Percentiles rank a stretch among this genome's conserved stretches.
Evolutionary conservation across 1,140 invertebrate genomes (phyloP).

Genomic region (Lerema accius): DNA sequence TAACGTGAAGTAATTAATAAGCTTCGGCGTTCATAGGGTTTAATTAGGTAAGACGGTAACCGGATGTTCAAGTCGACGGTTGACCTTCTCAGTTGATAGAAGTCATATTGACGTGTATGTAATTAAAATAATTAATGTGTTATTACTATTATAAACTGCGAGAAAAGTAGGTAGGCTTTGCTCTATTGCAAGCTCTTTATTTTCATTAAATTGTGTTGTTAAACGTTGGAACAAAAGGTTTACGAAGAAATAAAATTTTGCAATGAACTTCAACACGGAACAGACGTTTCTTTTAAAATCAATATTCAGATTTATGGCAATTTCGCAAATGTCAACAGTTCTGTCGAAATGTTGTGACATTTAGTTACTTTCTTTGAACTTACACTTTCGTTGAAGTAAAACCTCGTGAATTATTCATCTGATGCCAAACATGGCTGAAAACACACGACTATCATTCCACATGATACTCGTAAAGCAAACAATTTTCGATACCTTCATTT

Average conservation of each 20-base stretch:
- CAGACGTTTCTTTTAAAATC: neutral
- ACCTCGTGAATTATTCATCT: conserved; percentile 37
- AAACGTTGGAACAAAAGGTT: neutral
- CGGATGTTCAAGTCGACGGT: no score
- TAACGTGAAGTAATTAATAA: no score
- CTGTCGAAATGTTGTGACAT: conserved; percentile 22
- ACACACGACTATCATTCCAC: conserved; percentile 25
- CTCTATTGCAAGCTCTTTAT: no score
- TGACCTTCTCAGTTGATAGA: no score
- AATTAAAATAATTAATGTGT: no score
- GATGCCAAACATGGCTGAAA: conserved; percentile 5
- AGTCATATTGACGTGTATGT: no score
- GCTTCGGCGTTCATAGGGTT: no score
- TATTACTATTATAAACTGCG: no score
- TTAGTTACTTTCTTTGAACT: conserved; percentile 23
- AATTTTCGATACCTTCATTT: conserved; percentile 23
- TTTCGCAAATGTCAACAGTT: conserved; percentile 14
- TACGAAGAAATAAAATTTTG: neutral
- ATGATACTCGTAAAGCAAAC: conserved; percentile 23
- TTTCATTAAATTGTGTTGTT: no score
- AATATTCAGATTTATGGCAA: neutral
- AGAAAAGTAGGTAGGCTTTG: no score
- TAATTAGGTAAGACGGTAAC: no score
- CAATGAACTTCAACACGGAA: no score
- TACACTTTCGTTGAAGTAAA: conserved; percentile 33